Conservation (phyloP, 2,797 vertebrate species). For the Myotis pilosus region DNA sequence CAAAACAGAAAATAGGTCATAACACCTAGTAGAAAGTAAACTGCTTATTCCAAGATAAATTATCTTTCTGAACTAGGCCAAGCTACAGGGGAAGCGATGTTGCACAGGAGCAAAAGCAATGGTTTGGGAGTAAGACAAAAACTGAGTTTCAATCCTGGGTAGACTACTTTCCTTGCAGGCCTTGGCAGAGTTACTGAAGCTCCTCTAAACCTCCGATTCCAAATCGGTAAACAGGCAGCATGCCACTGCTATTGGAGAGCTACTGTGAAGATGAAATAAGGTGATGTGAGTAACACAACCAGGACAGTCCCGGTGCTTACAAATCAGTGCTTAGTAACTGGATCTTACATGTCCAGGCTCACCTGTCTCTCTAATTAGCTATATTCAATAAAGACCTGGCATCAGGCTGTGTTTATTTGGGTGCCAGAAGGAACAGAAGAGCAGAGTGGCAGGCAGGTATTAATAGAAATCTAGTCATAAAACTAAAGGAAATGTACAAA, state of each 20-base stretch:
- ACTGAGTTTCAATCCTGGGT: neutral
- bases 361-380: neutral
- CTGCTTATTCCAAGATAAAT: neutral
- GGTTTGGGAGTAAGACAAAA: neutral
- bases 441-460: too few relatives aligned
- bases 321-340: neutral
- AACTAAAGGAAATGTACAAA: slow-evolving; percentile 10
- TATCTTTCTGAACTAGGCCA: neutral
- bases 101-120: neutral
- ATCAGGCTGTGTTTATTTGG: neutral
- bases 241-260: neutral
- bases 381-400: neutral
- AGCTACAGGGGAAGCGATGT: neutral
- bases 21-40: slow-evolving; percentile 18
- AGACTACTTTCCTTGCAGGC: neutral
- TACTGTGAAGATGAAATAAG: neutral
- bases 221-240: neutral
- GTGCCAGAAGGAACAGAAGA: neutral
- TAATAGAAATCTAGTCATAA: slow-evolving; percentile 24
- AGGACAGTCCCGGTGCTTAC: neutral
- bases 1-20: slow-evolving; percentile 37
- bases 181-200: neutral
- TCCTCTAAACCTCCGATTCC: neutral
- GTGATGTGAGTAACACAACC: neutral
- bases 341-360: neutral